A percentile compares a stretch with the other conserved stretches of the same genome.
Evolutionary conservation across 2,888 invertebrate genomes (phyloP).

Genomic region (Ophioninae sp.): DNA sequence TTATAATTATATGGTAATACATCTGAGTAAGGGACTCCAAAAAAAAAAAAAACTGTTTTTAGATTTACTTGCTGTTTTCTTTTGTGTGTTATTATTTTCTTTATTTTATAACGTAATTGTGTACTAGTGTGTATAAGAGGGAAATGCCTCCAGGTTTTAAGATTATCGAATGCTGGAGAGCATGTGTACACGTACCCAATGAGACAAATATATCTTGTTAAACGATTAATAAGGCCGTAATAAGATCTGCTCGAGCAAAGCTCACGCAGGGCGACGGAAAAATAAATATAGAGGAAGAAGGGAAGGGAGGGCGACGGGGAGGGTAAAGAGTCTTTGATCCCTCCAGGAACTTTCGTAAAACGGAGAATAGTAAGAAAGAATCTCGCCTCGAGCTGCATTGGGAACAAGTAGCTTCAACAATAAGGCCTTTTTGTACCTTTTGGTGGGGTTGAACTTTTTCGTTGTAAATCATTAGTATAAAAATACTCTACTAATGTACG

Average conservation of each 20-base stretch:
- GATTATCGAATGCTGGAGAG: slow-evolving; percentile 27
- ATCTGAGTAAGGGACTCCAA: no score
- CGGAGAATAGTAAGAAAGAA: slow-evolving; percentile 48
- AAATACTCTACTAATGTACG: no score
- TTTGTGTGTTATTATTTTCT: no score
- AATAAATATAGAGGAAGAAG: not conserved
- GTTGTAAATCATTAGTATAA: no score
- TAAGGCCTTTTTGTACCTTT: not conserved
- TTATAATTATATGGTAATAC: no score
- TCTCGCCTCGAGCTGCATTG: slow-evolving; percentile 20
- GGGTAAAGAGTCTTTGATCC: slow-evolving; percentile 23
- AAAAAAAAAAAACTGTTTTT: no score
- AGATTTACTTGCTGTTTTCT: no score
- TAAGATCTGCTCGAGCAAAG: slow-evolving; percentile 74
- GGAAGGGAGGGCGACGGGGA: not conserved
- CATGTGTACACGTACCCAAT: slow-evolving; percentile 59
- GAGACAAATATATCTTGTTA: slow-evolving; percentile 79
- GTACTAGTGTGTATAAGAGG: no score
- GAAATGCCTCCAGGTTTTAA: slow-evolving; percentile 45
- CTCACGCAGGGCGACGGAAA: slow-evolving; percentile 49
- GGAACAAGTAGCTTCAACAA: not conserved
- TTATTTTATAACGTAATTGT: no score
- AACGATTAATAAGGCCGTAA: slow-evolving; percentile 77
- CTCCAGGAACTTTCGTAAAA: slow-evolving; percentile 67
- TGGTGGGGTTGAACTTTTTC: no score